These are phyloP conservation scores for Hypotaenidia philippensis DNA, from an alignment of 2,797 vertebrate species.

Conservation along the genomic window DNA sequence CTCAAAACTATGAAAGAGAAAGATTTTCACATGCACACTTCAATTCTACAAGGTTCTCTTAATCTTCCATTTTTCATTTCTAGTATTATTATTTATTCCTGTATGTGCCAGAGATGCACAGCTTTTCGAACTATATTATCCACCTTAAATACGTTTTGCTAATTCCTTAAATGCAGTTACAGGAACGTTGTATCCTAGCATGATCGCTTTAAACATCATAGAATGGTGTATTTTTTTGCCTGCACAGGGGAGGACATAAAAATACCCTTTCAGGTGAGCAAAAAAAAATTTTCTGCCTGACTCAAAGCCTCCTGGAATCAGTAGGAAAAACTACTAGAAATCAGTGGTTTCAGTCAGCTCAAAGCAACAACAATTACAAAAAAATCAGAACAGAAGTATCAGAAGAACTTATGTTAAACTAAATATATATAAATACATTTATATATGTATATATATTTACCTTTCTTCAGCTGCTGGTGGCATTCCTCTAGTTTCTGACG, in stretches of 20 bases:
- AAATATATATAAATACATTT: neutral
- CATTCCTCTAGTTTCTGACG: conserved; percentile 80
- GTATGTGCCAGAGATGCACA: neutral
- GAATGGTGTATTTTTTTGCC: neutral
- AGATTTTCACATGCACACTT: neutral
- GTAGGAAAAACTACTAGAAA: neutral
- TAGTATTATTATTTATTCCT: neutral
- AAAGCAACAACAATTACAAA: neutral
- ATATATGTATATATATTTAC: conserved; percentile 60
- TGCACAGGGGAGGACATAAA: neutral
- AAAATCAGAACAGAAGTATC: neutral
- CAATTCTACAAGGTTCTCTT: neutral
- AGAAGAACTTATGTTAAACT: neutral
- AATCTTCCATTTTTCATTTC: neutral
- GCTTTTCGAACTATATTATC: neutral
- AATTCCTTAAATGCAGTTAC: neutral
- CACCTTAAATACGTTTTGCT: neutral
- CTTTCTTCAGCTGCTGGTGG: conserved; percentile 81
- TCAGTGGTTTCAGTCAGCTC: neutral
- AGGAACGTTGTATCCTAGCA: neutral
- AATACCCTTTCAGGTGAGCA: neutral
- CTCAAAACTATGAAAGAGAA: neutral
- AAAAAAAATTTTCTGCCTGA: neutral
- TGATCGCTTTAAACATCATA: neutral
- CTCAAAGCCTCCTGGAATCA: neutral